phyloP scores from a whole-genome alignment of 2,797 vertebrate genomes.

The Intellagama lesueurii region DNA sequence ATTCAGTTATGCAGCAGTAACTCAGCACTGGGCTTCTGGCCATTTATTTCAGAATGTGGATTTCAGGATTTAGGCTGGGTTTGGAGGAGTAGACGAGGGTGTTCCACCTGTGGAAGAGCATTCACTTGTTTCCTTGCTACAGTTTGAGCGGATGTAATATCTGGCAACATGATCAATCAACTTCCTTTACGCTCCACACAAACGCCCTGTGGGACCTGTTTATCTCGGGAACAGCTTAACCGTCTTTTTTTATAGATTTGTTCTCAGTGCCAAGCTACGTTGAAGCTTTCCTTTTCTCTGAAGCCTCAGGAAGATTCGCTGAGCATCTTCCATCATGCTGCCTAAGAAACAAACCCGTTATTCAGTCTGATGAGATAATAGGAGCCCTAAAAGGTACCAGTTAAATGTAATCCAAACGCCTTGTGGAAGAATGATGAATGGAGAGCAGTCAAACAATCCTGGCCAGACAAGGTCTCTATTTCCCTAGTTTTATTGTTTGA shows the following conservation, averaged over 20 bases:
- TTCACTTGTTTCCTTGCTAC: background rate
- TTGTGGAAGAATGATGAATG: background rate
- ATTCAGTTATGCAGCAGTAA: no score
- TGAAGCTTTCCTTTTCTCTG: constrained; percentile 16
- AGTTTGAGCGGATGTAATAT: background rate
- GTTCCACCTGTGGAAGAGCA: background rate
- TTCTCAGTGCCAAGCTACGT: background rate
- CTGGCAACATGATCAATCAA: background rate
- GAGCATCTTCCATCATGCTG: background rate
- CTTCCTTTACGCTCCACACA: background rate
- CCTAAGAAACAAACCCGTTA: constrained; percentile 22
- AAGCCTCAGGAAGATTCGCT: background rate
- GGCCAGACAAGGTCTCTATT: background rate
- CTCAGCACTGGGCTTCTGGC: no score
- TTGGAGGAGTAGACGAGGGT: background rate
- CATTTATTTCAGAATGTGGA: background rate
- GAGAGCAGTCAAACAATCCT: background rate
- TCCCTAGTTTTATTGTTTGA: background rate
- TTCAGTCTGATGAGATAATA: constrained; percentile 6
- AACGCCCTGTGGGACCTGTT: background rate
- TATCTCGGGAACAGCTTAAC: constrained; percentile 4
- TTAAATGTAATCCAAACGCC: background rate
- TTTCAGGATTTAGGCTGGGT: no score
- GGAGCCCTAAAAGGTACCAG: background rate
- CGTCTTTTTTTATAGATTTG: constrained; percentile 30